Evolutionary conservation across 2,113 vertebrate genomes (phyloP).

Genomic region (Pteruthius melanotis): DNA sequence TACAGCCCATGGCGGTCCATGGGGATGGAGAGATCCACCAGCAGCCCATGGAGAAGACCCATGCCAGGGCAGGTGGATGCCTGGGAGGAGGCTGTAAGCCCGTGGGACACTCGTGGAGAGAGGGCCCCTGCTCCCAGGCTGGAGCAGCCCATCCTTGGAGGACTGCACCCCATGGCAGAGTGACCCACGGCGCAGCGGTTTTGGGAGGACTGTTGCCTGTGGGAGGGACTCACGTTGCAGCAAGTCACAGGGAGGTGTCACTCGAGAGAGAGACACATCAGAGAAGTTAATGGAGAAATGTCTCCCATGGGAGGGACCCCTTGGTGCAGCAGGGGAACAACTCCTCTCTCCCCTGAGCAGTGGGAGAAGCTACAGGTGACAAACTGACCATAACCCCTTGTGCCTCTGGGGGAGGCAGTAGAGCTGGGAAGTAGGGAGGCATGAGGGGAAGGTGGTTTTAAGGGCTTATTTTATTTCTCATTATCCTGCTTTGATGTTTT

Average conservation of each 20-base stretch:
- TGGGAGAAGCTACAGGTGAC: not conserved
- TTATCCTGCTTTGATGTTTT: not conserved
- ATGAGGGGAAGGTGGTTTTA: not conserved
- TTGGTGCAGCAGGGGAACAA: not conserved
- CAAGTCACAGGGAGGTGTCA: not conserved
- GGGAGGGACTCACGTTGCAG: rapidly evolving
- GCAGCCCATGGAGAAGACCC: not conserved
- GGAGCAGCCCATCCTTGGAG: not conserved
- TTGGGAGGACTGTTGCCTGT: rapidly evolving
- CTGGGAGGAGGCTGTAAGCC: not conserved
- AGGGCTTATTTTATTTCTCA: not conserved
- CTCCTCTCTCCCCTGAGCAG: not conserved
- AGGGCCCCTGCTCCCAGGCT: not conserved
- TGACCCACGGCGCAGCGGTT: not conserved
- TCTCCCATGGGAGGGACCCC: not conserved
- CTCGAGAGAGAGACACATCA: not conserved
- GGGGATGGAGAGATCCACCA: not conserved
- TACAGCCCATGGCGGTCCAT: not conserved
- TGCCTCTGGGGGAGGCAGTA: not conserved
- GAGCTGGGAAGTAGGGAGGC: not conserved
- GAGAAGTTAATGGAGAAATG: not conserved
- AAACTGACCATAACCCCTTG: not conserved
- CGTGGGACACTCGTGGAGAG: not conserved
- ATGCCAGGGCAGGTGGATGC: not conserved
- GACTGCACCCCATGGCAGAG: not conserved